Evolutionary conservation across 2,113 vertebrate species (phyloP).

Genomic region (Cepphus grylle): DNA sequence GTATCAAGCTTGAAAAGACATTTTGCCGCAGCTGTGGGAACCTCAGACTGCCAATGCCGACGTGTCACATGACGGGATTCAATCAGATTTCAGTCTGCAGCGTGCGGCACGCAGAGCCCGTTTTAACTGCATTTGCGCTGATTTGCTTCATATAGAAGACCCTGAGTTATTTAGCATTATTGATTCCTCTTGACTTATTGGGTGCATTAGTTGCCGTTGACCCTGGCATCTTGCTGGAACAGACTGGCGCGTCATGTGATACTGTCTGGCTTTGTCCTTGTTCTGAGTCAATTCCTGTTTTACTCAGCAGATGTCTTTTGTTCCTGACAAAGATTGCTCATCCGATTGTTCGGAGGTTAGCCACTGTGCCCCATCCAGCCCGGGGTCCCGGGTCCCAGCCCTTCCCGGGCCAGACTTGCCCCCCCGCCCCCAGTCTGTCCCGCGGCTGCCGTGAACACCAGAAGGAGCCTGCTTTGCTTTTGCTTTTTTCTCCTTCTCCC

Average conservation of each 20-base stretch:
- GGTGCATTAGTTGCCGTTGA: constrained; percentile 57
- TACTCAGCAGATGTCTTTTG: constrained; percentile 27
- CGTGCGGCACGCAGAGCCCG: not conserved
- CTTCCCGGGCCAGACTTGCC: not conserved
- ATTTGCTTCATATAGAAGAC: constrained; percentile 4
- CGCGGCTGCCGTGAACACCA: not conserved
- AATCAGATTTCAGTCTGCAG: not conserved
- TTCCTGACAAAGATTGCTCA: constrained; percentile 29
- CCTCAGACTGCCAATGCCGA: not conserved
- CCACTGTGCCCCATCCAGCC: not conserved
- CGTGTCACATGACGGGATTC: not conserved
- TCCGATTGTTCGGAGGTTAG: not conserved
- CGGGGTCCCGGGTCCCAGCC: not conserved
- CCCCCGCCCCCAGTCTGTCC: not conserved
- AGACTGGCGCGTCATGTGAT: not conserved
- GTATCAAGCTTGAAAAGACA: not conserved
- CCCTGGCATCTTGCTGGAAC: constrained; percentile 57
- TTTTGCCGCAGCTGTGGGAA: not conserved
- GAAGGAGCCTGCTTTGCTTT: not conserved
- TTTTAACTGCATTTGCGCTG: constrained; percentile 31
- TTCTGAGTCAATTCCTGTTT: not conserved
- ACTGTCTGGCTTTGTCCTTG: constrained; percentile 41
- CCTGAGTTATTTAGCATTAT: constrained; percentile 62
- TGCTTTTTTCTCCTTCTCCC: not conserved
- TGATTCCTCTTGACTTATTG: constrained; percentile 59